These are phyloP conservation scores for Piprites chloris DNA, from an alignment of 2,113 vertebrate species.

Conservation along the genomic window DNA sequence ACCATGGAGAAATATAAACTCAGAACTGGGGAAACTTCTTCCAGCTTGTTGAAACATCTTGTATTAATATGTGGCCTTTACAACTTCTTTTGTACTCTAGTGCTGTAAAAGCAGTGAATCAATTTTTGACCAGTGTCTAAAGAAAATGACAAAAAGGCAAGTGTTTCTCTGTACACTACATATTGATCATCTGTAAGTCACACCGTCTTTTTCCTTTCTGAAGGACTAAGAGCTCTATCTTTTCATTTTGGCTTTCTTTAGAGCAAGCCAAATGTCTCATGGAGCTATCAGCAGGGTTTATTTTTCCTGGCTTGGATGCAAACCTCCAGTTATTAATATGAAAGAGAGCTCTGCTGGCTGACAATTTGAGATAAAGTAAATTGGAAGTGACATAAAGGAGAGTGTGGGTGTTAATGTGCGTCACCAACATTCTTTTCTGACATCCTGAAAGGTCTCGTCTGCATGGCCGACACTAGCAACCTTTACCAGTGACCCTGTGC, in stretches of 20 bases:
- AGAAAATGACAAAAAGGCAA: conserved; percentile 6
- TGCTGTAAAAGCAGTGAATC: not conserved
- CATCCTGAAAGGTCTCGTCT: conserved; percentile 71
- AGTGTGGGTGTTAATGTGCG: conserved; percentile 69
- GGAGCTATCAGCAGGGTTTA: conserved; percentile 67
- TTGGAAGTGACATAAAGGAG: conserved; percentile 74
- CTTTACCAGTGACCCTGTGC: conserved; percentile 53
- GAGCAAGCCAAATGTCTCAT: conserved; percentile 61
- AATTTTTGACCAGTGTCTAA: not conserved
- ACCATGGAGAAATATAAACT: not conserved
- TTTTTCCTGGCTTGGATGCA: conserved; percentile 75
- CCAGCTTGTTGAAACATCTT: not conserved
- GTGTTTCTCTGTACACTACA: not conserved
- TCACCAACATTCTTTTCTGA: conserved; percentile 70
- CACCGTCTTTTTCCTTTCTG: not conserved
- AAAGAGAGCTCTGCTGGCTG: conserved; percentile 69
- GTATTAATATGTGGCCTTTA: not conserved
- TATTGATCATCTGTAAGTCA: not conserved
- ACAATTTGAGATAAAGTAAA: conserved; percentile 80
- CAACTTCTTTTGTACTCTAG: not conserved
- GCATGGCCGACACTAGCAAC: conserved; percentile 54
- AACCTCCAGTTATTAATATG: conserved; percentile 75
- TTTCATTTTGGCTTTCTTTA: conserved; percentile 51
- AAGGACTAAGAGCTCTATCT: conserved; percentile 11
- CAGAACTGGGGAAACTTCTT: not conserved